Conservation (phyloP, 1,140 invertebrate species). For the Pomacea maculata region DNA sequence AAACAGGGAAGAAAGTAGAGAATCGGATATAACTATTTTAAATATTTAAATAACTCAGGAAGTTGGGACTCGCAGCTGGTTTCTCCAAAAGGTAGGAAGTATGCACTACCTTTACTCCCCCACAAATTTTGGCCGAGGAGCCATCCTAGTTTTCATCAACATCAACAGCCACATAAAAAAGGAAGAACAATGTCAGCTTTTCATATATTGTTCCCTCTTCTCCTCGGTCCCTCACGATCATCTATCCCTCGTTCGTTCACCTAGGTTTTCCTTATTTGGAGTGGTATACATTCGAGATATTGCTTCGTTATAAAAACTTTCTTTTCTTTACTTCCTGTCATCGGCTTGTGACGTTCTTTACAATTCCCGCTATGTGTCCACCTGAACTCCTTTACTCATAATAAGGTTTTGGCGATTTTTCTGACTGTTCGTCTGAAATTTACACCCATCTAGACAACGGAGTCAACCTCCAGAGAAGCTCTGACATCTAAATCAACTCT, state of each 20-base stretch:
- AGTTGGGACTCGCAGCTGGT: neutral
- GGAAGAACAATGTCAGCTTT: neutral
- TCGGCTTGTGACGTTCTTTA: no score
- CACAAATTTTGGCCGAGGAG: neutral
- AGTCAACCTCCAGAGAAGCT: no score
- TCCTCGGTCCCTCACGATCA: neutral
- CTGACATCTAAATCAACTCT: no score
- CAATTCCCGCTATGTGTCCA: no score
- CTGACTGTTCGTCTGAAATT: no score
- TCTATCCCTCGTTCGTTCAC: neutral
- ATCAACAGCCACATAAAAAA: neutral
- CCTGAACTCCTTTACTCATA: no score
- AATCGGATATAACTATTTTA: neutral
- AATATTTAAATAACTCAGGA: no score
- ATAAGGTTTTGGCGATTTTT: no score
- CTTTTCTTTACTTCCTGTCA: neutral
- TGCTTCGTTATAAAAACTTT: neutral
- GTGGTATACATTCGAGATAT: neutral
- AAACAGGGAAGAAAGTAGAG: neutral
- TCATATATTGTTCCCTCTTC: neutral
- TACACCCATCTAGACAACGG: no score
- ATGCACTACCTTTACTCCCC: neutral
- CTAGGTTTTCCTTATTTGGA: neutral
- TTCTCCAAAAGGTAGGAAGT: neutral
- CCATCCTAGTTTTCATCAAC: conserved; percentile 2